Evolutionary conservation across 2,888 invertebrate species (phyloP), one percentile per base, ranked within the genome.

Genomic region (Calliopum simillimum): DNA sequence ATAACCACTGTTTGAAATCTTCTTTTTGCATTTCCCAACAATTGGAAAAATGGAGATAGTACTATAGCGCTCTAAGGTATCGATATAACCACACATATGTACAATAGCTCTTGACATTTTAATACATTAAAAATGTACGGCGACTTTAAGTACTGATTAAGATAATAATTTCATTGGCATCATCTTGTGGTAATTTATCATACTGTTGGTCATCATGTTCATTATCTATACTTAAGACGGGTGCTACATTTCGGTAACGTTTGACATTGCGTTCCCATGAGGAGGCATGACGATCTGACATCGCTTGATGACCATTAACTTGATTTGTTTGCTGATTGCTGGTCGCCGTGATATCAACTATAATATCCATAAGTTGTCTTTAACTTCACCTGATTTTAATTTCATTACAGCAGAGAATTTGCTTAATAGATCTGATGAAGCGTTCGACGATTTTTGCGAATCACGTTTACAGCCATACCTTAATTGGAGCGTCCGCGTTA

Each of bases 181-280:
- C 93, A 73, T 92, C 88, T 0, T 79, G 87, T 0, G 80, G 86
- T 89, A 79, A 66, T 82, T 76, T 88, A n/a, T n/a, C n/a, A n/a
- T n/a, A n/a, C n/a, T n/a, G n/a, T 73, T 88, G 86, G 74, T 88
- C 89, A 80, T 91, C 91, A 75, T 91, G 90, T 83, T 97, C 96
- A 81, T 97, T 97, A 79, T 96, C 96, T 81, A 98, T 96, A 84
- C 96, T 96, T 84, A 98, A 98, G 11, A 98, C 96, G 8, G 96
- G 95, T 0, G 94, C 94, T 69, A 95, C 93, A 87, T 95, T 95
- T 77, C 96, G 90, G 84, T 97, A 96, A 55, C 94, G 90, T 85
- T 93, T 95, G n/a, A 94, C 94, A 78, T 93, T 91, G 82, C 92
- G 91, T 80, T 96, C 95, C 70, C 88, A 90, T 76, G 93, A 93